Evolutionary conservation across 2,888 invertebrate genomes (phyloP).

Genomic region (Disparrhopalites patrizii): DNA sequence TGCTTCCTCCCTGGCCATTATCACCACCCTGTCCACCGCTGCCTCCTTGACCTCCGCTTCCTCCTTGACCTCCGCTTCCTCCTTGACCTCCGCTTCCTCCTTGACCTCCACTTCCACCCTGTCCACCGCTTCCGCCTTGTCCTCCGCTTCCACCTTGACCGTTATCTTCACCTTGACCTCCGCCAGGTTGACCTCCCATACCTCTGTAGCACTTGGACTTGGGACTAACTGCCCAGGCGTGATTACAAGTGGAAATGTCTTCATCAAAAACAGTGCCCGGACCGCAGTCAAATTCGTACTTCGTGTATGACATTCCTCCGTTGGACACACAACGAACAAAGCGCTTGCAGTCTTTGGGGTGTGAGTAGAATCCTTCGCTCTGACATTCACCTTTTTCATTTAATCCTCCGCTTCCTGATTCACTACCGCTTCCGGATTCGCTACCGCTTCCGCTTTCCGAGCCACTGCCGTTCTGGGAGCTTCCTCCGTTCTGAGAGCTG

Average conservation of each 20-base stretch:
- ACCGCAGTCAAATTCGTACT: constrained; percentile 39
- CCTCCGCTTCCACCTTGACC: neutral
- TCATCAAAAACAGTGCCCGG: constrained; percentile 42
- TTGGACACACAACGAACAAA: constrained; percentile 37
- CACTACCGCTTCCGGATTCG: neutral
- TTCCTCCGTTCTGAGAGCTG: constrained; percentile 10
- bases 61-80: neutral
- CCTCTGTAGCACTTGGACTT: constrained; percentile 37
- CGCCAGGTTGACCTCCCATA: constrained; percentile 14
- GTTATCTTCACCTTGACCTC: neutral
- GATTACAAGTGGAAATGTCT: constrained; percentile 37
- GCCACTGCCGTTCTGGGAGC: neutral
- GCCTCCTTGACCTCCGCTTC: constrained; percentile 14
- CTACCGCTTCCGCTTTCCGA: constrained; percentile 1
- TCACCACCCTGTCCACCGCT: neutral
- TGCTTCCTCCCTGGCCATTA: neutral
- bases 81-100: neutral
- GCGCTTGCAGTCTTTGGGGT: constrained; percentile 32
- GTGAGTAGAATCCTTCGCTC: constrained; percentile 33
- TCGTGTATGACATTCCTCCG: constrained; percentile 23
- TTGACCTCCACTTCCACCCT: constrained; percentile 8
- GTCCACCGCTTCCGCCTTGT: neutral
- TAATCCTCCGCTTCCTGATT: constrained; percentile 15
- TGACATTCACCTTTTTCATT: constrained; percentile 21
- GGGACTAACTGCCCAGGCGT: constrained; percentile 38